Evolutionary conservation across 2,797 vertebrate species (phyloP), one percentile per base, ranked within the genome.

Genomic region (Chrysocyon brachyurus): DNA sequence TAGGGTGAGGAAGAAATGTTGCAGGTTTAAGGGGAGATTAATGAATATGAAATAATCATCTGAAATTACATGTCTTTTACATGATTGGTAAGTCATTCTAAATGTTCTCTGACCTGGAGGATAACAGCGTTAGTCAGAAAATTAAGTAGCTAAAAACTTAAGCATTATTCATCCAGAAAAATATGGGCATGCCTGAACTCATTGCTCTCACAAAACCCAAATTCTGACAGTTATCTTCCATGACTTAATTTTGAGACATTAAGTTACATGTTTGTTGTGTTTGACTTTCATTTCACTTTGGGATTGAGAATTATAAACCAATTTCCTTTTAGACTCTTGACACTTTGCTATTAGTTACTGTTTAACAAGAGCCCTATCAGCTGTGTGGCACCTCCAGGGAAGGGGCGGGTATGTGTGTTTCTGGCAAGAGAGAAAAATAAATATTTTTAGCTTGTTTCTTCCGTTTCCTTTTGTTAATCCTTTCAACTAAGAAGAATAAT

Each of bases 261-360:
- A 70, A 81, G 63, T 95, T 96, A 66, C 33, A 59, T 82, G 78
- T 95, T 96, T 87, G 21, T 59, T 96, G 17, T 54, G 64, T 92
- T 90, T 93, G 52, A 1, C 83, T 96, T 93, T 91, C 57, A 66
- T 28, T 92, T 94, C 12, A 63, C 31, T 52, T 56, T 64, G 54
- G 54, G 54, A 28, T 66, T 64, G 75, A 89, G 26, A 91, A n/a
- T 33, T 66, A 52, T 31, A 77, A 90, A 6, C 63, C 63, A 36
- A 28, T 81, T 97, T 91, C 73, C 78, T 96, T 94, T 91, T 46
- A 94, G 81, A 77, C 5, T 63, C 84, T 75, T 91, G 75, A 84
- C 24, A 52, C 78, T 95, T 95, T 92, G n/a, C 66, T 87, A 19
- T 83, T 95, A 56, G 93, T 86, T 93, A 83, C 31, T 95, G 12